Evolutionary conservation across 1,140 invertebrate genomes (phyloP), one percentile per base, ranked within the genome.

Genomic region (Panulirus ornatus): DNA sequence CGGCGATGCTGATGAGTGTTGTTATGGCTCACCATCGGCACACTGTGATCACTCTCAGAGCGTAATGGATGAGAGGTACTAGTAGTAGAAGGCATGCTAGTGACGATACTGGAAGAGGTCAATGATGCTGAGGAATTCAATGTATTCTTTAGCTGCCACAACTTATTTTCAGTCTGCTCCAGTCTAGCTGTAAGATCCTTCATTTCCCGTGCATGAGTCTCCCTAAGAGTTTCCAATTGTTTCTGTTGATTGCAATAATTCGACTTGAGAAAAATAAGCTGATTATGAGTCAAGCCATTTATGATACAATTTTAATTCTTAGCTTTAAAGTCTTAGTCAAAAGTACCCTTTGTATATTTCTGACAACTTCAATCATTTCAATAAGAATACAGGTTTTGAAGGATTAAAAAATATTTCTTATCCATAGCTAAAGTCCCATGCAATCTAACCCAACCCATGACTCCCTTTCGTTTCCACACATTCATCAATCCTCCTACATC

Each of bases 121-220:
- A 44, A n/a, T 51, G 85, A 30, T 44, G 34, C 89, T 76, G 79
- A 40, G 8, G 71, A 42, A 42, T 38, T 81, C 6, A 90, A 27
- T 34, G 70, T 83, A 47, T 88, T 86, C 63, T 92, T 92, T 38
- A 90, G 63, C 30, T 90, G 78, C 88, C 89, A 91, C 22, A 86
- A 42, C 30, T 91, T 91, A 42, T 91, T 83, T 51, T 90, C 88
- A 40, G 44, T 78, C 47, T 85, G 83, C 47, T 91, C 89, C 58
- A 91, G 44, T 71, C 82, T 91, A 42, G 40, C 44, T 71, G 54
- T 71, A 5, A 91, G 76, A 36, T 91, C 38, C 76, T 91, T 73
- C 27, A 91, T 42, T 63, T 91, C 89, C 11, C 47, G 82, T 19
- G 30, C 30, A 44, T 91, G 89, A 30, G 63, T 86, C 44, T 91